Evolutionary conservation across 2,888 invertebrate species (phyloP).

Genomic region (Iselma pallidipennis): DNA sequence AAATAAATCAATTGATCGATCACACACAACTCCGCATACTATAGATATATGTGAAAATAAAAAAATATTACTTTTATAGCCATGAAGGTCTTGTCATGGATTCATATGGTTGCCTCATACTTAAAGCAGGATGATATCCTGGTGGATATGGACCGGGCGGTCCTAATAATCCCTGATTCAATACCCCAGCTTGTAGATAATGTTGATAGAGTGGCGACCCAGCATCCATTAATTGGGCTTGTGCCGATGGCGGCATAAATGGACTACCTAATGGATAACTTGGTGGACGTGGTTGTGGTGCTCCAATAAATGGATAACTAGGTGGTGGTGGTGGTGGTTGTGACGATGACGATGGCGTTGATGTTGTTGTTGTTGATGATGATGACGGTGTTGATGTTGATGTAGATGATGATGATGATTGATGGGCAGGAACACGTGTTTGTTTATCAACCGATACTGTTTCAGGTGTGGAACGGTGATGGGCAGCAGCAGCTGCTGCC

Average conservation of each 20-base stretch:
- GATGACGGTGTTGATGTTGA: slow-evolving; percentile 54
- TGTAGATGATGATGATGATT: slow-evolving; percentile 48
- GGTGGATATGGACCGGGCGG: slow-evolving; percentile 61
- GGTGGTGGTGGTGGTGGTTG: slow-evolving; percentile 58
- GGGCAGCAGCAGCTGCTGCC: slow-evolving; percentile 53
- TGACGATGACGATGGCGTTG: slow-evolving; percentile 49
- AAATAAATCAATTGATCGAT: slow-evolving; percentile 22
- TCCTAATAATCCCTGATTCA: slow-evolving; percentile 57
- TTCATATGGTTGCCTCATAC: slow-evolving; percentile 75
- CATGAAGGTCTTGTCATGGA: slow-evolving; percentile 69
- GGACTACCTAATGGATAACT: slow-evolving; percentile 64
- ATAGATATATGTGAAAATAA: not conserved
- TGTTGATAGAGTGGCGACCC: slow-evolving; percentile 73
- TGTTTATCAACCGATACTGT: slow-evolving; percentile 54
- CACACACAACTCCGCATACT: too few relatives aligned
- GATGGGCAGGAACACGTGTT: slow-evolving; percentile 44
- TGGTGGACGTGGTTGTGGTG: slow-evolving; percentile 63
- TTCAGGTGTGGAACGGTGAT: slow-evolving; percentile 47
- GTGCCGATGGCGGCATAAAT: slow-evolving; percentile 60
- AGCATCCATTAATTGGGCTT: slow-evolving; percentile 61
- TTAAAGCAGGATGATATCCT: slow-evolving; percentile 65
- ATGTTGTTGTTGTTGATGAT: slow-evolving; percentile 50
- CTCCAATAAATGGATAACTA: slow-evolving; percentile 64
- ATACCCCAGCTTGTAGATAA: slow-evolving; percentile 64
- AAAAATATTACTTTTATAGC: slow-evolving; percentile 53